A percentile compares a stretch with the other conserved stretches of the same genome.
phyloP scores from a whole-genome alignment of 2,113 vertebrate genomes.

The Equus quagga region DNA sequence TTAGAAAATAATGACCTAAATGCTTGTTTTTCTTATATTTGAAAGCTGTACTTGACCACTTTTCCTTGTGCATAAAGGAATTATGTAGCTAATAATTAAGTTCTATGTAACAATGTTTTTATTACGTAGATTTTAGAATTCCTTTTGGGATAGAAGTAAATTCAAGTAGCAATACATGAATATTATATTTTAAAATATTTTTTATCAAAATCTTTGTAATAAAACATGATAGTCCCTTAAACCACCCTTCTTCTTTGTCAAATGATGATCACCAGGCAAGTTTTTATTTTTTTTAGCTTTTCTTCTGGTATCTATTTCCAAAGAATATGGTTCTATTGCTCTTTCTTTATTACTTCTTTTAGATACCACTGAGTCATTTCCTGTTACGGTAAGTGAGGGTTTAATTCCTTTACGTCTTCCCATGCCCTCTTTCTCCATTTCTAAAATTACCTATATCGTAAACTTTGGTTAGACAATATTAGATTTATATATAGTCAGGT shows the following conservation, averaged over 20 bases:
- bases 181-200: slow-evolving; percentile 21
- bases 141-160: slow-evolving; percentile 16
- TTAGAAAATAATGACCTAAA: background rate
- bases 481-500: background rate
- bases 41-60: background rate
- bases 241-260: background rate
- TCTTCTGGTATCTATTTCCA: background rate
- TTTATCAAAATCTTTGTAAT: slow-evolving; percentile 6
- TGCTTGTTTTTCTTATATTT: background rate
- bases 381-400: background rate
- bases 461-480: background rate
- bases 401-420: background rate
- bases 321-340: background rate
- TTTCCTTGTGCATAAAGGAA: background rate
- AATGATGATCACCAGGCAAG: background rate
- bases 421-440: background rate
- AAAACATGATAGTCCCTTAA: background rate
- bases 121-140: slow-evolving; percentile 43
- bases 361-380: background rate
- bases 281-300: slow-evolving; percentile 20
- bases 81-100: background rate
- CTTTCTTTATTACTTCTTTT: background rate
- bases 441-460: background rate
- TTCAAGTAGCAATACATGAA: slow-evolving; percentile 1
- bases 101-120: background rate